phyloP scores from a whole-genome alignment of 1,140 invertebrate genomes.

The Acromyrmex heyeri region DNA sequence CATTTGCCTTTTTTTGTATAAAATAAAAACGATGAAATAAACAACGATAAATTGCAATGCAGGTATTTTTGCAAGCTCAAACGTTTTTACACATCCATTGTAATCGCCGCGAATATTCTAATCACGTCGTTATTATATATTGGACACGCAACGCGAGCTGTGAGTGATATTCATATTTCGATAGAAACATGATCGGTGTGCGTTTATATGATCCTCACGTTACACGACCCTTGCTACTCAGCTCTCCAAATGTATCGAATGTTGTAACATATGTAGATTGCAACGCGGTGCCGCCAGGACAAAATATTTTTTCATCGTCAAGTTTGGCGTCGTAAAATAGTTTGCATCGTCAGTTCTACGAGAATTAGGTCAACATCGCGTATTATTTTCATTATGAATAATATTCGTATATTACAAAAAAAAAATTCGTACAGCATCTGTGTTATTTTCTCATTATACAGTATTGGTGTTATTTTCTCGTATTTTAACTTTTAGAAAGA shows the following conservation, averaged over 20 bases:
- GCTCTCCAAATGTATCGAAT: slow-evolving; percentile 42
- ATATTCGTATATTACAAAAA: not conserved
- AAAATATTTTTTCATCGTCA: slow-evolving; percentile 42
- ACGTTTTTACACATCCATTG: not conserved
- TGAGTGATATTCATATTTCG: slow-evolving; percentile 33
- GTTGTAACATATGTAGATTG: slow-evolving; percentile 48
- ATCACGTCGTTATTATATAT: slow-evolving; percentile 28
- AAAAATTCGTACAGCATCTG: slow-evolving; percentile 6
- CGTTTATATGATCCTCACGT: slow-evolving; percentile 36
- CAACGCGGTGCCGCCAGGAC: slow-evolving; percentile 29
- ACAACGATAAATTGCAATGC: not conserved
- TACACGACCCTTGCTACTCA: slow-evolving; percentile 35
- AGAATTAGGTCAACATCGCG: slow-evolving; percentile 30
- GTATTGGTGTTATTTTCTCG: not conserved
- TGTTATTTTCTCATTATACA: not conserved
- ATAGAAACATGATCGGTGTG: slow-evolving; percentile 32
- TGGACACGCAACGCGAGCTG: slow-evolving; percentile 10
- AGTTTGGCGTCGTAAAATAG: slow-evolving; percentile 4
- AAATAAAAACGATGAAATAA: not conserved
- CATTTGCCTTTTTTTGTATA: not conserved
- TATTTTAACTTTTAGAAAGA: slow-evolving; percentile 37
- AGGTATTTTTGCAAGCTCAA: not conserved
- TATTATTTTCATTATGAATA: slow-evolving; percentile 34
- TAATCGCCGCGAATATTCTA: slow-evolving; percentile 31
- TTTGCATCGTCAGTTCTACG: slow-evolving; percentile 26